These are phyloP conservation scores for Ecdyonurus torrentis DNA, from an alignment of 2,888 invertebrate species.

Conservation along the genomic window DNA sequence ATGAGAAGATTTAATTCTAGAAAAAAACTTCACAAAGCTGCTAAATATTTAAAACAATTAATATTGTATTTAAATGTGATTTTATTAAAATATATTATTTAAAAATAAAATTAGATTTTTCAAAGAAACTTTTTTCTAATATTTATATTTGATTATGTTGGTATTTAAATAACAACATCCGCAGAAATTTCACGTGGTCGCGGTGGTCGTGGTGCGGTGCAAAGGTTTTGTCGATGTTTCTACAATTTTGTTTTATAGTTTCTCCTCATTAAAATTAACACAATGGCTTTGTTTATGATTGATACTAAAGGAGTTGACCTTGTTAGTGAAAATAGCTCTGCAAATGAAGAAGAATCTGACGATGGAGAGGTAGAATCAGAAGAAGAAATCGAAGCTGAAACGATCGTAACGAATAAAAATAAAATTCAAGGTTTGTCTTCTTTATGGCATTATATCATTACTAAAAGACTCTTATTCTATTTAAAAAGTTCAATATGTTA, in stretches of 20 bases:
- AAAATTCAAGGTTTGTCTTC: not conserved
- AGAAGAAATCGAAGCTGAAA: not conserved
- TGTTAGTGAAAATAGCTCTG: not conserved
- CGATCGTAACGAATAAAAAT: too few species aligned
- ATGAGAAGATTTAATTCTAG: too few species aligned
- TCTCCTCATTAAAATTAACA: not conserved
- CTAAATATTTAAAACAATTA: too few species aligned
- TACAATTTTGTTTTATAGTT: not conserved
- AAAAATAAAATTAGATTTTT: too few species aligned
- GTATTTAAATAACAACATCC: not conserved
- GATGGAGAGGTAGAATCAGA: slow-evolving; percentile 2
- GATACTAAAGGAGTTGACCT: slow-evolving; percentile 4
- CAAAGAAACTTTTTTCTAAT: too few species aligned
- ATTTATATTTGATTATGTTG: not conserved
- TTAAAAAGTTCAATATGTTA: too few species aligned
- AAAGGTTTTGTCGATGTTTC: too few species aligned
- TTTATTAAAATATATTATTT: too few species aligned
- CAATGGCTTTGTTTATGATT: slow-evolving; percentile 4
- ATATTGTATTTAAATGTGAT: too few species aligned
- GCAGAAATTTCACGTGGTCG: not conserved
- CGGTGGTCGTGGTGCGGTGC: not conserved
- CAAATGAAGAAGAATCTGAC: not conserved
- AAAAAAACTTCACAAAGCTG: too few species aligned
- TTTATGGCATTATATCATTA: too few species aligned
- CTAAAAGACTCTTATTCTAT: too few species aligned